Conservation (phyloP, 1,140 invertebrate species). For the Paralvinella palmiformis region DNA sequence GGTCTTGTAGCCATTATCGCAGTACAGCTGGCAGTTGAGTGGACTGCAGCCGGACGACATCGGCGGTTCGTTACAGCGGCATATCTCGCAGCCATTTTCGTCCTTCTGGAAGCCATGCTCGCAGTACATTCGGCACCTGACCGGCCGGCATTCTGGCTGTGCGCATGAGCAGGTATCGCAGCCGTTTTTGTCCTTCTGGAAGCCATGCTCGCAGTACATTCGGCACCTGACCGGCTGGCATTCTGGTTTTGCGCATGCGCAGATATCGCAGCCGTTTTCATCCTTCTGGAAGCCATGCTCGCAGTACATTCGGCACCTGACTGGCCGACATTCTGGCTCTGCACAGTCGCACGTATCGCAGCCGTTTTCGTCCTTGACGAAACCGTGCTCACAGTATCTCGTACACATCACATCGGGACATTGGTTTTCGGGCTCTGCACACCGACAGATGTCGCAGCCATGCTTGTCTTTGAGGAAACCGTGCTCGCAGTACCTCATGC, state of each 20-base stretch:
- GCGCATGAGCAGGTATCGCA: conserved; percentile 12
- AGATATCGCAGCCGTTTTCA: conserved; percentile 13
- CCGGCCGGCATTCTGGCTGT: background rate
- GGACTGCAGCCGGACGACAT: background rate
- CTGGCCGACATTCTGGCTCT: conserved; percentile 1
- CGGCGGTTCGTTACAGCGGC: conserved; percentile 8
- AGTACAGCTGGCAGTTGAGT: background rate
- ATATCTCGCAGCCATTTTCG: conserved; percentile 13
- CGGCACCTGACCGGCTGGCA: conserved; percentile 3
- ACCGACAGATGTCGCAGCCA: background rate
- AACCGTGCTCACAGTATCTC: background rate
- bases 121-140: conserved; percentile 9
- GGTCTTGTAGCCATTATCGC: background rate
- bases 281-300: conserved; percentile 12
- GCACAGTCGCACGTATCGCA: background rate
- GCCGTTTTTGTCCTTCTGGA: conserved; percentile 9
- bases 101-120: conserved; percentile 7
- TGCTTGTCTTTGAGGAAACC: background rate
- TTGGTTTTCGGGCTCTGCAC: too few relatives aligned
- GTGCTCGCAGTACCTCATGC: background rate
- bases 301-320: conserved; percentile 8
- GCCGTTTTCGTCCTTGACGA: background rate
- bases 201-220: conserved; percentile 13
- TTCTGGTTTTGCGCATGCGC: background rate
- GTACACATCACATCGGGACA: background rate